Evolutionary conservation across 1,140 invertebrate genomes (phyloP).

Genomic region (Drosophila melanica): DNA sequence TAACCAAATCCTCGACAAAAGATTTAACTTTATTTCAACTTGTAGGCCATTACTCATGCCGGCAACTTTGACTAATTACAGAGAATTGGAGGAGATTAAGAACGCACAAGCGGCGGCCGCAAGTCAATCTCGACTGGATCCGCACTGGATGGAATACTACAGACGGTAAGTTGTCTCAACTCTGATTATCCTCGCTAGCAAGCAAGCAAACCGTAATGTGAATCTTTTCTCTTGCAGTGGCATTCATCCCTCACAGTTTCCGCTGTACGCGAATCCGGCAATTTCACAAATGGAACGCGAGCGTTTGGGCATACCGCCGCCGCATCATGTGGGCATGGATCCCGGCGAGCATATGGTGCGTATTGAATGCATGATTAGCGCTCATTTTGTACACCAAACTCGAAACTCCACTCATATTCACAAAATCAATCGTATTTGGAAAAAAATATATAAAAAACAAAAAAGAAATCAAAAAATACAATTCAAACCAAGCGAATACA

Average conservation of each 20-base stretch:
- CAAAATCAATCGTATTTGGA: conserved; percentile 84
- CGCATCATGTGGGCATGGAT: conserved; percentile 86
- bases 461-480: not conserved
- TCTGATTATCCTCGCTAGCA: not conserved
- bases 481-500: conserved; percentile 8
- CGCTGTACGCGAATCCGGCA: conserved; percentile 87
- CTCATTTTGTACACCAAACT: conserved; percentile 84
- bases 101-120: conserved; percentile 87
- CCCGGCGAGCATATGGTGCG: conserved; percentile 86
- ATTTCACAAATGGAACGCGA: conserved; percentile 94
- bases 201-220: too few species aligned
- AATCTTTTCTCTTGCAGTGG: conserved; percentile 83
- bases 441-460: conserved; percentile 47
- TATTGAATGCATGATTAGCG: conserved; percentile 63
- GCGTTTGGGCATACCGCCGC: conserved; percentile 90
- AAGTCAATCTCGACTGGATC: conserved; percentile 89
- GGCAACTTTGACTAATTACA: conserved; percentile 50
- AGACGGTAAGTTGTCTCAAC: conserved; percentile 85
- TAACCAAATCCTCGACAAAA: conserved; percentile 36
- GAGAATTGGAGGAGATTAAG: conserved; percentile 92
- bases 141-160: conserved; percentile 96
- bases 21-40: conserved; percentile 6
- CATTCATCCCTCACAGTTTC: conserved; percentile 86
- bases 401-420: conserved; percentile 76
- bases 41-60: conserved; percentile 21